Percentiles rank a stretch among this genome's conserved stretches.
phyloP scores from a whole-genome alignment of 2,888 invertebrate genomes.

The Cerceris rybyensis region DNA sequence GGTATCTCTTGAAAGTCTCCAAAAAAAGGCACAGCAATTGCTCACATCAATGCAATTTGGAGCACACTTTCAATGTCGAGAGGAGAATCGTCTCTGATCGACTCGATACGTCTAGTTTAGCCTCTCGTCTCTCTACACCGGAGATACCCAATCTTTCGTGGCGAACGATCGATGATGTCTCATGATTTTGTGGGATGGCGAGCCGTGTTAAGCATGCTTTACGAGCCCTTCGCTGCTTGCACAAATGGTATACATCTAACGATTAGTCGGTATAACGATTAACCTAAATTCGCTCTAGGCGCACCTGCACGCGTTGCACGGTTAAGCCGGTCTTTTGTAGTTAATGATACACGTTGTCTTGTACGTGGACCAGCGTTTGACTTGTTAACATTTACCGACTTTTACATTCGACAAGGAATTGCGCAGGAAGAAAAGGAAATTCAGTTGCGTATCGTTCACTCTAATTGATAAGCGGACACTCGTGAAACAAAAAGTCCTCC shows the following conservation, averaged over 20 bases:
- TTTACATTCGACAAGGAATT: background rate
- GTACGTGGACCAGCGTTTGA: conserved; percentile 36
- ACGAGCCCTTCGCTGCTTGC: conserved; percentile 44
- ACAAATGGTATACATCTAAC: conserved; percentile 55
- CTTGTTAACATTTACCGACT: conserved; percentile 42
- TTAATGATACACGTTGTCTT: conserved; percentile 63
- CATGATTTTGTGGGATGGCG: conserved; percentile 17
- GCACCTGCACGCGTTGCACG: conserved; percentile 70
- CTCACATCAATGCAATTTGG: too few relatives aligned
- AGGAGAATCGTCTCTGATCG: too few relatives aligned
- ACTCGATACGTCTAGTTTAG: background rate
- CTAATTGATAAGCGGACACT: background rate
- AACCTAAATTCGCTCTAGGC: conserved; percentile 72
- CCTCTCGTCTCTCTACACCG: background rate
- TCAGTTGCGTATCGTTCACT: background rate
- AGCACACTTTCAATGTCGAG: too few relatives aligned
- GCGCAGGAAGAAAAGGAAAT: background rate
- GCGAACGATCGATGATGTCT: conserved; percentile 39
- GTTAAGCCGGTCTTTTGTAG: conserved; percentile 67
- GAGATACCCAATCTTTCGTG: conserved; percentile 20
- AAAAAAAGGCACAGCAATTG: too few relatives aligned
- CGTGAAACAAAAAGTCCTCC: background rate
- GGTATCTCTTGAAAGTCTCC: too few relatives aligned
- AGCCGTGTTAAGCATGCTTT: conserved; percentile 33
- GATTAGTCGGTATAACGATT: conserved; percentile 74